phyloP scores from a whole-genome alignment of 2,797 vertebrate genomes.

The Bradypus variegatus region DNA sequence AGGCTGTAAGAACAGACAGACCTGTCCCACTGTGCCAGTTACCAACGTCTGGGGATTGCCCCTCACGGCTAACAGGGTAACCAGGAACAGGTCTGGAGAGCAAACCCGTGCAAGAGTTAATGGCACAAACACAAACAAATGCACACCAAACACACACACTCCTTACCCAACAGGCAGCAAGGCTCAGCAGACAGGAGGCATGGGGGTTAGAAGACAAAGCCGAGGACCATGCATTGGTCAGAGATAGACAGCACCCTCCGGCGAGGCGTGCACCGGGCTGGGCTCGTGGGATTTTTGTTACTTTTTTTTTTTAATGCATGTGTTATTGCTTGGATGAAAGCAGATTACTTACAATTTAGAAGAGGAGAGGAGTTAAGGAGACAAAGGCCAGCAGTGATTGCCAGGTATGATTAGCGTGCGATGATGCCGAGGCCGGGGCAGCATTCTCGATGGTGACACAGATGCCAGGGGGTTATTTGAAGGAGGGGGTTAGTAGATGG shows the following conservation, averaged over 20 bases:
- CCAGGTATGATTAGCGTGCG: constrained; percentile 68
- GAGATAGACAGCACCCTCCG: constrained; percentile 39
- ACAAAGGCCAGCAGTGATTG: constrained; percentile 59
- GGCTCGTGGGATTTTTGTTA: constrained; percentile 37
- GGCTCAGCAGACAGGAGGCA: constrained; percentile 83
- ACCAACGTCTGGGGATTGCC: rapidly evolving
- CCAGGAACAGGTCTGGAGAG: neutral
- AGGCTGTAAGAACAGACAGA: neutral
- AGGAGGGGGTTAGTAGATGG: constrained; percentile 52
- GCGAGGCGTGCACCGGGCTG: constrained; percentile 15
- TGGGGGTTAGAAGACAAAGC: constrained; percentile 71
- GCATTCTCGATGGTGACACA: constrained; percentile 34
- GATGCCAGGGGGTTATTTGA: constrained; percentile 25
- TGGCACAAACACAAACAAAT: constrained; percentile 28
- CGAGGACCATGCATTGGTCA: constrained; percentile 53
- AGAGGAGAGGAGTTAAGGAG: constrained; percentile 71
- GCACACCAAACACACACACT: constrained; percentile 57
- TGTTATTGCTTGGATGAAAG: constrained; percentile 38
- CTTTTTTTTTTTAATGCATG: constrained; percentile 41
- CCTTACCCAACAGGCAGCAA: constrained; percentile 63
- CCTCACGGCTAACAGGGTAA: neutral
- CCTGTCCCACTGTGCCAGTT: neutral
- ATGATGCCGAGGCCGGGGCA: constrained; percentile 62
- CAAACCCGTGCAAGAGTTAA: constrained; percentile 51
- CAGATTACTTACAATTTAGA: constrained; percentile 75